These are phyloP conservation scores for Probaryconus sp. DNA, from an alignment of 1,140 invertebrate species.

Conservation along the genomic window DNA sequence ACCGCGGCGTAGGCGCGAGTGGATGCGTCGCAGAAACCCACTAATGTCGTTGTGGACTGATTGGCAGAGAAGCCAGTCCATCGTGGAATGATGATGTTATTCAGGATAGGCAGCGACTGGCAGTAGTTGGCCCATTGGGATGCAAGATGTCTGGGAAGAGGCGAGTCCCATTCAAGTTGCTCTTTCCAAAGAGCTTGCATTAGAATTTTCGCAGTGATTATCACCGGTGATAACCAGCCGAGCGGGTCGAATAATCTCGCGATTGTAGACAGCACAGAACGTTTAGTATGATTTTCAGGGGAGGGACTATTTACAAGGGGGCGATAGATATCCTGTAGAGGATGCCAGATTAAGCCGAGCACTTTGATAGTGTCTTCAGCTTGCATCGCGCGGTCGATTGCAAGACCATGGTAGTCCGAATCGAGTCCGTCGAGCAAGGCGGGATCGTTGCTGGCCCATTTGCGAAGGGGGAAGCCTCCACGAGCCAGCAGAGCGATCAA, in stretches of 20 bases:
- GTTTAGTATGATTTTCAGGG: background rate
- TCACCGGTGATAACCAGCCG: background rate
- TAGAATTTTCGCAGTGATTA: background rate
- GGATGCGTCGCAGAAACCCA: no score
- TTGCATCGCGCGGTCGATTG: background rate
- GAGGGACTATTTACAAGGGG: background rate
- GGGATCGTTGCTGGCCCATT: slow-evolving; percentile 4
- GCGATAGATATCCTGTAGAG: background rate
- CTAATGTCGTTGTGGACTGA: no score
- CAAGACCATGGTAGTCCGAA: slow-evolving; percentile 3
- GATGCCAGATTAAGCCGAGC: background rate
- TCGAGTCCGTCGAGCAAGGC: background rate
- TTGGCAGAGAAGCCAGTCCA: no score
- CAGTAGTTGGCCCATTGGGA: background rate
- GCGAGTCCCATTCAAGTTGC: background rate
- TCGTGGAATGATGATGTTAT: background rate
- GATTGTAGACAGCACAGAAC: background rate
- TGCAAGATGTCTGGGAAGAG: background rate
- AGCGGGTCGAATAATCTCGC: slow-evolving; percentile 2
- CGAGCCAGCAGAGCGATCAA: background rate
- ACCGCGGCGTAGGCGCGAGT: background rate
- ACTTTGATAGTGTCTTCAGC: background rate
- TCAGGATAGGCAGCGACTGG: no score
- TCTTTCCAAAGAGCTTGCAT: background rate
- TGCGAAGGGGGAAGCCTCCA: background rate